phyloP scores from a whole-genome alignment of 2,888 invertebrate genomes.

The Meiosimyza platycephala region DNA sequence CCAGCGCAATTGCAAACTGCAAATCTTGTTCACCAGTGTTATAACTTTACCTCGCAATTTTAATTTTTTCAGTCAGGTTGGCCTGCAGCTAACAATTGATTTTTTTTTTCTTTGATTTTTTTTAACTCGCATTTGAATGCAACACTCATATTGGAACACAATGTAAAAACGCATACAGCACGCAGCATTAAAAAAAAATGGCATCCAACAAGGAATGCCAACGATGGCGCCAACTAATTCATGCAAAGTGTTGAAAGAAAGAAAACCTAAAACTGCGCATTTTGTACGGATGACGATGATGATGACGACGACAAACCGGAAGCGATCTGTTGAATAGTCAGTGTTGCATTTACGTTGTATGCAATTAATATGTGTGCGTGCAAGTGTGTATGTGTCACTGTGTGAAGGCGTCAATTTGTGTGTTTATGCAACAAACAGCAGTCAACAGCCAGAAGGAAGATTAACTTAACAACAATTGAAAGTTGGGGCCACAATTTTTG shows the following conservation, averaged over 20 bases:
- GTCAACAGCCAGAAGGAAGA: background rate
- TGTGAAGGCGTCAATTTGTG: conserved; percentile 9
- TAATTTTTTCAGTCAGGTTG: too few relatives aligned
- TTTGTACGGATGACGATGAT: conserved; percentile 5
- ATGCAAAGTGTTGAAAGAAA: background rate
- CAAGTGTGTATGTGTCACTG: background rate
- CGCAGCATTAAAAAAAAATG: conserved; percentile 12
- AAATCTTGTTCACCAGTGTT: too few relatives aligned
- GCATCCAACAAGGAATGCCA: conserved; percentile 34
- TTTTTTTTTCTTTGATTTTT: too few relatives aligned
- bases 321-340: background rate
- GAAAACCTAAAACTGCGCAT: background rate
- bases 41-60: too few relatives aligned
- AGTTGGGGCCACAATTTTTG: background rate
- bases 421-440: conserved; percentile 9
- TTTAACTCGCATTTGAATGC: too few relatives aligned
- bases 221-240: conserved; percentile 35
- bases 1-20: too few relatives aligned
- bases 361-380: background rate
- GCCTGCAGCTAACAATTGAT: too few relatives aligned
- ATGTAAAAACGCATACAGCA: conserved; percentile 16
- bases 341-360: background rate
- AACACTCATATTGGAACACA: too few relatives aligned
- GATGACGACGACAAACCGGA: background rate
- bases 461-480: background rate